Evolutionary conservation across 2,888 invertebrate species (phyloP).

Genomic region (Cheilosia pagana): DNA sequence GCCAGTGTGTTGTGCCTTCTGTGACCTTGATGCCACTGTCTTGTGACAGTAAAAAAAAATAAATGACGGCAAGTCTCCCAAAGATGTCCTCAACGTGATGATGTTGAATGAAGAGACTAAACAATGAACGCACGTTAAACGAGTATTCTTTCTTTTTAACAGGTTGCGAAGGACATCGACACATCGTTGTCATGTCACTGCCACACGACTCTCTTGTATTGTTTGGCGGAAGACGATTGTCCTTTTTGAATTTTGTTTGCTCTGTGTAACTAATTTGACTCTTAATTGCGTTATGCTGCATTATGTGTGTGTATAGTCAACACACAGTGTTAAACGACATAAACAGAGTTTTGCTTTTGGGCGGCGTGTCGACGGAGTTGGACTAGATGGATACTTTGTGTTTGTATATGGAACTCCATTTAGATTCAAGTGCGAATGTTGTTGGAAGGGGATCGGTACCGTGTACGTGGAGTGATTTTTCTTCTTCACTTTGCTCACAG

Average conservation of each 20-base stretch:
- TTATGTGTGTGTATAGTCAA: conserved; percentile 31
- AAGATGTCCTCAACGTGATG: conserved; percentile 34
- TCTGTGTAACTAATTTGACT: conserved; percentile 64
- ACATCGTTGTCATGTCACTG: conserved; percentile 46
- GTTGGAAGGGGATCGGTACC: background rate
- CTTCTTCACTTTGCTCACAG: background rate
- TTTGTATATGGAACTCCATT: background rate
- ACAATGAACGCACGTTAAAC: conserved; percentile 55
- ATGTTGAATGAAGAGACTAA: conserved; percentile 48
- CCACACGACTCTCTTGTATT: conserved; percentile 66
- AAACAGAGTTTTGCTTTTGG: conserved; percentile 4
- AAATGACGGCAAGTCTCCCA: conserved; percentile 6
- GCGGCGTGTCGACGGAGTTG: conserved; percentile 77
- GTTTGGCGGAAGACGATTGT: conserved; percentile 24
- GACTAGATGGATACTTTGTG: conserved; percentile 75
- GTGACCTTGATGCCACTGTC: conserved; percentile 66
- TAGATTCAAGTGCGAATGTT: background rate
- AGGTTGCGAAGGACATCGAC: conserved; percentile 71
- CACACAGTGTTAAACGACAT: conserved; percentile 10
- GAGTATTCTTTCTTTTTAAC: conserved; percentile 35
- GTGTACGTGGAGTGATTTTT: background rate
- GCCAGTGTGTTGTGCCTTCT: conserved; percentile 37
- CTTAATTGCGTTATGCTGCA: conserved; percentile 65
- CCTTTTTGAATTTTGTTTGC: conserved; percentile 35
- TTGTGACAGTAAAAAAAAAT: conserved; percentile 40